Conservation (phyloP, 2,888 invertebrate species). For the Drosophila cracens region DNA sequence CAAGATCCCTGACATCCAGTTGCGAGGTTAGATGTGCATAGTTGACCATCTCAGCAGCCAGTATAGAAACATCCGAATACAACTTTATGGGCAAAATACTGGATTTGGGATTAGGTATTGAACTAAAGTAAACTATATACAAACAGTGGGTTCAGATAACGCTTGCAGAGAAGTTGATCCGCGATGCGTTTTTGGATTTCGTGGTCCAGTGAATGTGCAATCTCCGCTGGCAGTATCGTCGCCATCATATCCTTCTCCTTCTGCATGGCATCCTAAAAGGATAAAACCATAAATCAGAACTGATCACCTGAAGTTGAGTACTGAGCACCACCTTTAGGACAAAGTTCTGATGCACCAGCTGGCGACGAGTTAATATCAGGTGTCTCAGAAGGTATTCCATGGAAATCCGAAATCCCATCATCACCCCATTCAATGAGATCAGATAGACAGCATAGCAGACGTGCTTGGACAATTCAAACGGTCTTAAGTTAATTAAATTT, state of each 20-base stretch:
- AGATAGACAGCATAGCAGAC: conserved; percentile 11
- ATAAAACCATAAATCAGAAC: background rate
- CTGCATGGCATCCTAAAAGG: conserved; percentile 13
- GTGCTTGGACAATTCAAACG: background rate
- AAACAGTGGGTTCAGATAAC: conserved; percentile 5
- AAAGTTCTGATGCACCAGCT: conserved; percentile 38
- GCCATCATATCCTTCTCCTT: conserved; percentile 94
- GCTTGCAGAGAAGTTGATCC: conserved; percentile 16
- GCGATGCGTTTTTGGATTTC: conserved; percentile 86
- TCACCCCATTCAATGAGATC: conserved; percentile 17
- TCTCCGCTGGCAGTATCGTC: conserved; percentile 93
- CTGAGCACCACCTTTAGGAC: conserved; percentile 25
- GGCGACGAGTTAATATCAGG: conserved; percentile 32
- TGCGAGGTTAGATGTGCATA: conserved; percentile 91
- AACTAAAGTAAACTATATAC: conserved; percentile 3
- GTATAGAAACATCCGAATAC: conserved; percentile 93
- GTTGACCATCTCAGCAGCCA: conserved; percentile 96
- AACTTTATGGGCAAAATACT: conserved; percentile 94
- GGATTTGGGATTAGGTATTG: background rate
- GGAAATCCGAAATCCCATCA: conserved; percentile 5
- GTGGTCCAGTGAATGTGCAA: conserved; percentile 87
- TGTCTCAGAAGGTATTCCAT: conserved; percentile 29
- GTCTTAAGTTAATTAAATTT: fast-evolving
- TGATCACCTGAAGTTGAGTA: background rate
- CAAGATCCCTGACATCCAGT: conserved; percentile 91